Evolutionary conservation across 2,113 vertebrate genomes (phyloP), one percentile per base, ranked within the genome.

Genomic region (Trinectes maculatus): DNA sequence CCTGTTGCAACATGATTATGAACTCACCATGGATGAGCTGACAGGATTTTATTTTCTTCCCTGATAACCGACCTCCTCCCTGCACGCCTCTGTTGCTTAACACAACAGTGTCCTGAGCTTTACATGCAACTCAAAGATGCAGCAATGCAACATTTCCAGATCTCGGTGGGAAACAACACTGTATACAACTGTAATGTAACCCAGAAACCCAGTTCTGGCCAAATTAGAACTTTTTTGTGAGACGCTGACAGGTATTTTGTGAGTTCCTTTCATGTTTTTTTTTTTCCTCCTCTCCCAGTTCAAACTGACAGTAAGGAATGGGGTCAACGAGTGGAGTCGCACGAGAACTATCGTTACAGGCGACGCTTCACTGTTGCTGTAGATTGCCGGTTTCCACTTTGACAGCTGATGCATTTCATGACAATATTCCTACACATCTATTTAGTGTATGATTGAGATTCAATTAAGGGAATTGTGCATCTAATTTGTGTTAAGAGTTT

Each of bases 181-280:
- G 51, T 34, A 21, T 4, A 36, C 26, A 70, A 40, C 54, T 26
- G 59, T 55, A 69, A 62, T 57, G 29, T 70, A 82, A 77, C 80
- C 80, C 44, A 85, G 78, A 88, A 89, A 82, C 74, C 80, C 74
- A 79, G 34, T 89, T 87, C 77, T 79, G 69, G 63, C 37, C 42
- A 72, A 85, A 78, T 82, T 74, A 61, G 42, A 74, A 74, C 59
- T 81, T 67, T 55, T 69, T 57, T 79, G 40, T 56, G 52, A 80
- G 37, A 49, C 18, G 10, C 31, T 56, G 74, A 46, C 51, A 52
- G 39, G 75, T 63, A 52, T 0, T 0, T 11, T 26, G 65, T 56
- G 48, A n/a, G n/a, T n/a, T n/a, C n/a, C n/a, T n/a, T n/a, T n/a
- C n/a, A n/a, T n/a, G n/a, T 64, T 57, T 29, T 37, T 42, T 12